Evolutionary conservation across 2,113 vertebrate genomes (phyloP), one percentile per base, ranked within the genome.

Genomic region (Ammodytes dubius): DNA sequence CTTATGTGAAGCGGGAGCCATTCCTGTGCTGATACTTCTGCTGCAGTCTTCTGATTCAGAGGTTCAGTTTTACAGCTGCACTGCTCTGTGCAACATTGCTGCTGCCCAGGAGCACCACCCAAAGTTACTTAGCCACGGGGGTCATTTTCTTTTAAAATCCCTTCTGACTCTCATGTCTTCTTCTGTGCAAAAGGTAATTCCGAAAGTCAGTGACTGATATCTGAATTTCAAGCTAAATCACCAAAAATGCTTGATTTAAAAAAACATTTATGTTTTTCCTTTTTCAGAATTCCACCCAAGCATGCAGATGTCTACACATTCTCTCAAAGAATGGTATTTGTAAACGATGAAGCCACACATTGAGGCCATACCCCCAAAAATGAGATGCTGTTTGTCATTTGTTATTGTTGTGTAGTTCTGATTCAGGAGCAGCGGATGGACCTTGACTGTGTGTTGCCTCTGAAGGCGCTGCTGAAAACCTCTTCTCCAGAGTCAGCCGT

Each of bases 11-110:
- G 94, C 94, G 68, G 96, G 96, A 83, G 95, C 90, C 12, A 72
- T 96, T 45, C 96, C 95, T 43, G 84, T 97, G 47, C 79, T 96
- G 82, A 86, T 88, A 7, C 86, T 94, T 56, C 89, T 96, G 39
- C 88, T 96, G 83, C 95, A 96, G 90, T 96, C 94, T 73, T 82
- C 95, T 65, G 93, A 96, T 80, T 88, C 95, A 74, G 92, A 96
- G 88, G 92, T 96, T 39, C 93, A 96, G 94, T 96, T 95, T 77
- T 95, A 95, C 86, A 96, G 96, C 87, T 96, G 96, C 89, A 88
- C 92, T 52, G 94, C 96, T 65, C 85, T 96, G 40, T 94, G 94
- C 78, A 96, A 96, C 0, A n/a, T 97, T 57, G 93, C 96, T 70
- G 89, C 91, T 17, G 70, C 82, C 0, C 42, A 77, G 35, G 90